These are phyloP conservation scores for Hemicordylus capensis DNA, from an alignment of 2,113 vertebrate species.

Conservation along the genomic window DNA sequence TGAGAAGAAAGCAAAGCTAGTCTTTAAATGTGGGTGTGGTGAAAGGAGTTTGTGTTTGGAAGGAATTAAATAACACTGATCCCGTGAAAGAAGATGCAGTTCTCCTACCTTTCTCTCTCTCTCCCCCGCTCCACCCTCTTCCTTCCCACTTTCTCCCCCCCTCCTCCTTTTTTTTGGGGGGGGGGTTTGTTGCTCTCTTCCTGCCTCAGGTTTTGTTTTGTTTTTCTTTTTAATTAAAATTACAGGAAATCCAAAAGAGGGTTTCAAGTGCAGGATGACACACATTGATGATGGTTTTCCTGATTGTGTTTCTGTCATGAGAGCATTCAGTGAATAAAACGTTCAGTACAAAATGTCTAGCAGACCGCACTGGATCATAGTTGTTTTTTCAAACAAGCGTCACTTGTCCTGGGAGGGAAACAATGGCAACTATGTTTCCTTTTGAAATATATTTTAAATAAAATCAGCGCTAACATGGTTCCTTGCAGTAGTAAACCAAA, in stretches of 20 bases:
- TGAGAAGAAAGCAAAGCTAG: not conserved
- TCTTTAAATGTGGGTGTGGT: not conserved
- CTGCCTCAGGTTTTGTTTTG: not conserved
- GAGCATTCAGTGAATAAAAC: conserved; percentile 32
- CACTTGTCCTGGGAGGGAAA: conserved; percentile 14
- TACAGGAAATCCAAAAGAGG: not conserved
- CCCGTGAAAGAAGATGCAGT: not conserved
- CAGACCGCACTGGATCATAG: not conserved
- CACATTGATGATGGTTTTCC: conserved; percentile 2
- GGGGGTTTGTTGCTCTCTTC: not conserved
- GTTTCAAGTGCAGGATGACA: conserved; percentile 42
- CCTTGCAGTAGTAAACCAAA: conserved; percentile 13
- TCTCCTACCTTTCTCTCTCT: not conserved
- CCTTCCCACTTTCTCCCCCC: not conserved
- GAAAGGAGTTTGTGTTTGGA: conserved; percentile 20
- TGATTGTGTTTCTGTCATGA: conserved; percentile 39
- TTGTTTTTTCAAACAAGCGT: conserved; percentile 13
- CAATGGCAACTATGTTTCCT: conserved; percentile 6
- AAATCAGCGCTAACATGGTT: not conserved
- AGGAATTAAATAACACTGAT: conserved; percentile 15
- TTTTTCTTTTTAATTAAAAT: conserved; percentile 29
- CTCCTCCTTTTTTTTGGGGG: not conserved
- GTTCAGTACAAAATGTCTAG: conserved; percentile 1
- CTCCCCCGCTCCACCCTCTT: not conserved
- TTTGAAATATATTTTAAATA: not conserved